phyloP scores from a whole-genome alignment of 2,888 invertebrate genomes.

The Acrobasis consociella region DNA sequence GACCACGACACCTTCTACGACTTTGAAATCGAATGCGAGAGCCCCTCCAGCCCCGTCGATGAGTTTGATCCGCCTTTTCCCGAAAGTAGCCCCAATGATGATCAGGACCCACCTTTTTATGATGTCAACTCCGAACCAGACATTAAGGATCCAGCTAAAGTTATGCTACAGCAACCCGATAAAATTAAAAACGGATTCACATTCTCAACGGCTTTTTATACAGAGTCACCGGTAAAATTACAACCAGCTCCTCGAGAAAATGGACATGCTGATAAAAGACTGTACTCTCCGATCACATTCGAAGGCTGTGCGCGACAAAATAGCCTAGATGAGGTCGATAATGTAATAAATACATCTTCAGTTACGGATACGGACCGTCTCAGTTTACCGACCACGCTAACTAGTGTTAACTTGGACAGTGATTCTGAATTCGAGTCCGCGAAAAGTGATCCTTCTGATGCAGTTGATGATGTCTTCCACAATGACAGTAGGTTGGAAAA shows the following conservation, averaged over 20 bases:
- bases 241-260: slow-evolving; percentile 73
- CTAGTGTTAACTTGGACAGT: slow-evolving; percentile 59
- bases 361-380: slow-evolving; percentile 47
- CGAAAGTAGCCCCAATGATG: slow-evolving; percentile 76
- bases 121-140: slow-evolving; percentile 75
- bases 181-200: slow-evolving; percentile 76
- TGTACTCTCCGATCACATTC: slow-evolving; percentile 75
- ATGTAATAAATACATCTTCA: slow-evolving; percentile 42
- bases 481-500: slow-evolving; percentile 49
- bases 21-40: slow-evolving; percentile 85
- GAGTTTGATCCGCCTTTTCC: slow-evolving; percentile 78
- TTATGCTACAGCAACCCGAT: slow-evolving; percentile 71
- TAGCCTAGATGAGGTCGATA: slow-evolving; percentile 69
- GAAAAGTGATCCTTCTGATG: slow-evolving; percentile 72
- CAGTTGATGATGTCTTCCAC: slow-evolving; percentile 54
- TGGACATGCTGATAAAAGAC: slow-evolving; percentile 65
- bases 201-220: slow-evolving; percentile 68
- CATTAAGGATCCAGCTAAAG: slow-evolving; percentile 60
- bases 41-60: slow-evolving; percentile 87
- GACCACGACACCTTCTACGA: slow-evolving; percentile 85
- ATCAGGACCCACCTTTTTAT: slow-evolving; percentile 81
- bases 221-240: slow-evolving; percentile 70
- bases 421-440: slow-evolving; percentile 78
- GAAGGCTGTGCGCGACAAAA: slow-evolving; percentile 74
- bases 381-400: slow-evolving; percentile 44